Conservation (phyloP, 1,140 invertebrate species). For the Coenobita brevimanus region DNA sequence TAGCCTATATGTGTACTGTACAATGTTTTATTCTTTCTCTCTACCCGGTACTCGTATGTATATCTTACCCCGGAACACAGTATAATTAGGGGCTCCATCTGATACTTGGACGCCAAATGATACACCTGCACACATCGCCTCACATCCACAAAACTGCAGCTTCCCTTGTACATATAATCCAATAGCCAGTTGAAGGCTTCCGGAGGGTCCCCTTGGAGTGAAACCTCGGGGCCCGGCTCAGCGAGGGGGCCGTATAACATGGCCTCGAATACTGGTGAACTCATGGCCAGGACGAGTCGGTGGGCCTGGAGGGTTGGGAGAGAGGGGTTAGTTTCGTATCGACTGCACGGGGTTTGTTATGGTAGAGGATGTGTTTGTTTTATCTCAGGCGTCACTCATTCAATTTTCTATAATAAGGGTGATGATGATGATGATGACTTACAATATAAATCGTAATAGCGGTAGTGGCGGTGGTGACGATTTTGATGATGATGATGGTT, state of each 20-base stretch:
- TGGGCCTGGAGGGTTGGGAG: slow-evolving; percentile 50
- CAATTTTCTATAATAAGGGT: no score
- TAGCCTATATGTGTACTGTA: no score
- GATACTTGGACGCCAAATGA: slow-evolving; percentile 56
- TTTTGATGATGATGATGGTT: no score
- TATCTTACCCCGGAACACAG: slow-evolving; percentile 46
- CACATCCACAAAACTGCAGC: slow-evolving; percentile 25
- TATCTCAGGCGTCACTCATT: no score
- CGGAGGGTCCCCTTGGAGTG: slow-evolving; percentile 32
- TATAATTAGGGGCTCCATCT: slow-evolving; percentile 50
- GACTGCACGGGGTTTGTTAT: no score
- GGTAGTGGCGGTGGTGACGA: no score
- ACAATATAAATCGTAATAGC: no score
- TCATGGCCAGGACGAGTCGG: slow-evolving; percentile 61
- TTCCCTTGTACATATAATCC: slow-evolving; percentile 57
- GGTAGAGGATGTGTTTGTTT: no score
- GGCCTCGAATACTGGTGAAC: slow-evolving; percentile 54
- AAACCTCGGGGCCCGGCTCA: slow-evolving; percentile 24
- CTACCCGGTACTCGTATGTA: no score
- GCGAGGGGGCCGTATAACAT: slow-evolving; percentile 43
- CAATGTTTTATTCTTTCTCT: no score
- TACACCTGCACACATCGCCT: slow-evolving; percentile 46
- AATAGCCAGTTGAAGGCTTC: slow-evolving; percentile 58
- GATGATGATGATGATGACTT: no score
- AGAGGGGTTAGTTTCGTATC: no score